phyloP scores from a whole-genome alignment of 1,140 invertebrate species.

The Drosophila rufa region DNA sequence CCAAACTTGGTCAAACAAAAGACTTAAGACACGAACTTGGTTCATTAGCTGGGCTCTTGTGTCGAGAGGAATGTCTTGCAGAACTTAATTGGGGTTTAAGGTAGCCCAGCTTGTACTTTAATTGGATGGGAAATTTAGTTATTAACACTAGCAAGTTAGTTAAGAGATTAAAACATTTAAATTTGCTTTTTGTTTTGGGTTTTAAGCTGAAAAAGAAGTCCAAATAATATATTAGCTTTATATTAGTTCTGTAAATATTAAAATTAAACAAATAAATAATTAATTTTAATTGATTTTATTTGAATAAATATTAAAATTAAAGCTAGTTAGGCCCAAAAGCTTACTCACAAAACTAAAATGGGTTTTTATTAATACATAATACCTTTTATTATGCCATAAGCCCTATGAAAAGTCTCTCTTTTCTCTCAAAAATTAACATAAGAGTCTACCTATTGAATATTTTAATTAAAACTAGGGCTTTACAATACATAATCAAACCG shows the following conservation, averaged over 20 bases:
- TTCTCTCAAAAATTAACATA: neutral
- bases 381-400: neutral
- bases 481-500: neutral
- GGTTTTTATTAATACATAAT: neutral
- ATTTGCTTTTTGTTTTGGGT: neutral
- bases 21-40: slow-evolving; percentile 55
- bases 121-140: slow-evolving; percentile 17
- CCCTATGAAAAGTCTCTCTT: neutral
- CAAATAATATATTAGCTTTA: too few relatives aligned
- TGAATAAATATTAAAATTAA: neutral
- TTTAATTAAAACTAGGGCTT: neutral
- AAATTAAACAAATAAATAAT: neutral
- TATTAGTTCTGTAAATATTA: neutral
- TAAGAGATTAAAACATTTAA: neutral
- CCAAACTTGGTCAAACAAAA: slow-evolving; percentile 50
- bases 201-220: neutral
- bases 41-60: slow-evolving; percentile 33
- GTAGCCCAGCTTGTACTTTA: neutral
- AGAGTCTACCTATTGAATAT: neutral
- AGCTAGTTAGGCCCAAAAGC: too few relatives aligned
- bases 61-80: slow-evolving; percentile 6
- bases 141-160: neutral
- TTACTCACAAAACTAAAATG: neutral
- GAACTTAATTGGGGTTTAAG: slow-evolving; percentile 2
- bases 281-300: neutral